Base-by-base conservation (phyloP, 2,113 vertebrate species). In the Trogon melanurus region DNA sequence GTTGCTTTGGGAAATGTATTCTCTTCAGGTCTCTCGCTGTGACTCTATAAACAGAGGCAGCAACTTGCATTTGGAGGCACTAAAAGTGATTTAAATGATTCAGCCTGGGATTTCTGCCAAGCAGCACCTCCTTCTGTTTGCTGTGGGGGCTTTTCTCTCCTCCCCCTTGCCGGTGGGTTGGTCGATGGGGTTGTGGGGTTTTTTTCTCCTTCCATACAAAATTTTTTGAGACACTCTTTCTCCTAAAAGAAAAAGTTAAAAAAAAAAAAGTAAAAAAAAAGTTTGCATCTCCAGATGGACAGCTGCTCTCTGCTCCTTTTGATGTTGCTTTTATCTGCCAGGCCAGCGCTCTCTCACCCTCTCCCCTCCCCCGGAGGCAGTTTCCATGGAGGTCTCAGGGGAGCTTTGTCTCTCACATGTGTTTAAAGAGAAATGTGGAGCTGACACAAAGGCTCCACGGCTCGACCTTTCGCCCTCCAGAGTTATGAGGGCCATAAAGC, bases 11-110 rank as follows among this genome's bases (percentile, higher is more conserved):
- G 96, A 96, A 96, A 97, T 87, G 91, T 91, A 96, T 95, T 96
- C 91, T 94, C 94, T 96, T 96, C 88, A 96, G 95, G 91, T 94
- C 91, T 96, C 94, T 97, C 20, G 3, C 94, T 87, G 93, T 96
- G 95, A 96, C 94, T 94, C 92, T 96, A 96, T 94, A 97, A 97
- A 97, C 95, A 97, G 93, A 97, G 91, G 92, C 92, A 94, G 87
- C 9, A 21, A 96, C 32, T 96, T 94, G 85, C 91, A 97, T 92
- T 97, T 96, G 91, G 87, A 97, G 94, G 94, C 92, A 97, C 97
- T 97, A 97, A 97, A 97, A 96, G 95, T 97, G 97, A 97, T 97
- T 97, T 97, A 97, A 97, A 89, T 89, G 93, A 93, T 94, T 94
- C 87, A 94, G 92, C 85, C 95, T 91, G 97, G 96, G 97, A 97